Evolutionary conservation across 2,888 invertebrate genomes (phyloP).

Genomic region (Limulus polyphemus): DNA sequence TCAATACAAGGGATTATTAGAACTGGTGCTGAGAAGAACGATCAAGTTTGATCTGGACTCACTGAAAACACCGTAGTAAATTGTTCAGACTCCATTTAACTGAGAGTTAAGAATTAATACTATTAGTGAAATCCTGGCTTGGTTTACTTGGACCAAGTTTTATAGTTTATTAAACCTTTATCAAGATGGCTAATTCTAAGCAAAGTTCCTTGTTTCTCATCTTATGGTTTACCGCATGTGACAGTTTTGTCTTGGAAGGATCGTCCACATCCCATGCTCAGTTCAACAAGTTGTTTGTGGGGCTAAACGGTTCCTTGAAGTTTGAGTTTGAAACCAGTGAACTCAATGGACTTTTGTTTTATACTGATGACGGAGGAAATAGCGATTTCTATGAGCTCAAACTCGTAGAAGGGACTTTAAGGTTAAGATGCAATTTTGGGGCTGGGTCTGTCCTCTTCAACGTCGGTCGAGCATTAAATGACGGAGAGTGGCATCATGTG

Average conservation of each 20-base stretch:
- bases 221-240: too few species aligned
- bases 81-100: too few species aligned
- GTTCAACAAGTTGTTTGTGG: conserved; percentile 84
- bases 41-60: too few species aligned
- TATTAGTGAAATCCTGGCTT: too few species aligned
- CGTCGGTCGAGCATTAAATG: conserved; percentile 72
- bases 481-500: conserved; percentile 85
- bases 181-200: too few species aligned
- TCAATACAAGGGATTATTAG: too few species aligned
- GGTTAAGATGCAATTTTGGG: conserved; percentile 78
- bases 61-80: too few species aligned
- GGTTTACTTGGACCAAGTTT: too few species aligned
- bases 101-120: too few species aligned
- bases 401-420: conserved; percentile 74
- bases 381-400: conserved; percentile 86
- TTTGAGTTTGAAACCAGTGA: conserved; percentile 90
- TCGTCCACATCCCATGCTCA: conserved; percentile 78
- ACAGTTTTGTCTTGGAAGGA: conserved; percentile 43
- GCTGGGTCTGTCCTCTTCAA: conserved; percentile 77
- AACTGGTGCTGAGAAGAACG: too few species aligned
- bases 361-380: conserved; percentile 89
- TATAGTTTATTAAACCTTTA: too few species aligned
- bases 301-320: conserved; percentile 75
- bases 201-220: too few species aligned
- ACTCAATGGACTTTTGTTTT: conserved; percentile 76